Conservation (phyloP, 1,140 invertebrate genomes). For the Babylonia areolata region DNA sequence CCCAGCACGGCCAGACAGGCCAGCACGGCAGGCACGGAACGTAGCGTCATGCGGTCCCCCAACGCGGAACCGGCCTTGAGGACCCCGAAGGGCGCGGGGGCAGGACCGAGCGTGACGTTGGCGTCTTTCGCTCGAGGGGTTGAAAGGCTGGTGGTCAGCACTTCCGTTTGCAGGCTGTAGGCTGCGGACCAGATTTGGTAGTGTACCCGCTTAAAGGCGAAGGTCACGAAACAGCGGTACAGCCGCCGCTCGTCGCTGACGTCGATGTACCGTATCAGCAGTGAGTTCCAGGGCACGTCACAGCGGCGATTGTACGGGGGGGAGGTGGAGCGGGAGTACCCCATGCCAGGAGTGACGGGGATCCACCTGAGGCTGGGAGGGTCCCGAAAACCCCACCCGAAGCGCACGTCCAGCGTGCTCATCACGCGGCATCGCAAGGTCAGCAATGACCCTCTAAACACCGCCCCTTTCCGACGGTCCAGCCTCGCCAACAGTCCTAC, state of each 20-base stretch:
- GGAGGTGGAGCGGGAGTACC: neutral
- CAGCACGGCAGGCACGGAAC: neutral
- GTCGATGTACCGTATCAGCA: neutral
- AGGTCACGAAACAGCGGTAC: neutral
- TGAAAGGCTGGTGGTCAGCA: neutral
- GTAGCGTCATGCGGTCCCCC: neutral
- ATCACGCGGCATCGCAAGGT: neutral
- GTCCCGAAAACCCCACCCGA: neutral
- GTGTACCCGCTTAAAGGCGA: neutral
- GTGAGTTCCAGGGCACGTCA: neutral
- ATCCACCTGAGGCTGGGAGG: neutral
- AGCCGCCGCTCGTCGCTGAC: neutral
- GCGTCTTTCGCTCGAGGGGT: neutral
- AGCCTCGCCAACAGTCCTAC: neutral
- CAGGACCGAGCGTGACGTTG: too few species aligned
- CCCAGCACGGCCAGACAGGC: neutral
- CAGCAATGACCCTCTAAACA: neutral
- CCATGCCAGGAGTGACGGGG: neutral
- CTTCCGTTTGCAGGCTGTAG: neutral
- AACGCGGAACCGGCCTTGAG: neutral
- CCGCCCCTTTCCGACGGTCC: too few species aligned
- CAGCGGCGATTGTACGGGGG: neutral
- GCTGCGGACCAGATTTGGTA: neutral
- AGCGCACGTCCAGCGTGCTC: neutral
- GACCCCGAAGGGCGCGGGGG: neutral